Evolutionary conservation across 2,888 invertebrate species (phyloP), one percentile per base, ranked within the genome.

Genomic region (Agriotes lineatus): DNA sequence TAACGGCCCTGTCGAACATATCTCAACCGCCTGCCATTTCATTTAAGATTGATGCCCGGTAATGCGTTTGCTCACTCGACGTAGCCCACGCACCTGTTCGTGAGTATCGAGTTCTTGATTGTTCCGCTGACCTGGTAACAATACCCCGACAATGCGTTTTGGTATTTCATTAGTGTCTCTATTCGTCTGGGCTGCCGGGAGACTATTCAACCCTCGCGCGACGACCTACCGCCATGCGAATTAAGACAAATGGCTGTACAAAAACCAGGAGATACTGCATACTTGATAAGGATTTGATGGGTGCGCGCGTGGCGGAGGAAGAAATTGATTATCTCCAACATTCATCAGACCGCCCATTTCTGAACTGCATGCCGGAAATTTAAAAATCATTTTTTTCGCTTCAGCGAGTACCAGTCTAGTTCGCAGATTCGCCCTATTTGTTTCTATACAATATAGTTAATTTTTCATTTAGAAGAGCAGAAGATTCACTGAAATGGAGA

Each of bases 271-370:
- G 75, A 77, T 77, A 72, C 76, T 76, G 76, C 77, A 77, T 76
- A 75, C 75, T 76, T 76, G 75, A 77, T 76, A 77, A 76, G 74
- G 75, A 75, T 76, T 77, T 77, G 77, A 77, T 74, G 75, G 74
- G 69, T 73, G 71, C 71, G 72, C 72, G 62, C 59, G 48, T 68
- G 67, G 63, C 71, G 63, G 66, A 72, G 62, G 67, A 72, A 71
- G 73, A 75, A 76, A 76, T 75, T 74, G 75, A 76, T 74, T 74
- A 73, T 72, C 71, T 73, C 70, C 72, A 65, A 61, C 58, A 59
- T 66, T 66, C 66, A 52, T 59, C 52, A 66, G 39, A 9, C 52
- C 66, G 25, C 63, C 42, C 56, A 59, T 48, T 66, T 66, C 52
- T 42, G 37, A 52, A 56, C 30, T 20, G 42, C 56, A 45, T 44